Conservation (phyloP, 1,140 invertebrate genomes). For the Hyles vespertilio region DNA sequence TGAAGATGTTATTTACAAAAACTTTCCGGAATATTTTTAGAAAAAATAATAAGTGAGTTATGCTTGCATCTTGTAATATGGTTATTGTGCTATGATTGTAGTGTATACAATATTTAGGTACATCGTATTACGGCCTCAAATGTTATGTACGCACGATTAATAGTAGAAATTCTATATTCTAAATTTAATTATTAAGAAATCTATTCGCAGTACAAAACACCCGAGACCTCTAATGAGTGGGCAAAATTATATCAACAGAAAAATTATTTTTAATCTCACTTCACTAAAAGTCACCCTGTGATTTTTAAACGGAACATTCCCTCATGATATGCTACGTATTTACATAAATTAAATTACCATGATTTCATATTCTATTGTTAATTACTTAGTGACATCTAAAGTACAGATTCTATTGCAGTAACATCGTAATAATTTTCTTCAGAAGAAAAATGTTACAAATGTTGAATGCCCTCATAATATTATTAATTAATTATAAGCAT, state of each 20-base stretch:
- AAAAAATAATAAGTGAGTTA: conserved; percentile 17
- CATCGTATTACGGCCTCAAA: no score
- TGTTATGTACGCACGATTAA: neutral
- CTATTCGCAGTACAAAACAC: conserved; percentile 8
- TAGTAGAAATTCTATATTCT: neutral
- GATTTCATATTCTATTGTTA: no score
- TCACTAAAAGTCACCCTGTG: conserved; percentile 44
- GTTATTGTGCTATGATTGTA: conserved; percentile 27
- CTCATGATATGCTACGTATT: conserved; percentile 40
- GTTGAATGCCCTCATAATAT: no score
- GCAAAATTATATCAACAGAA: conserved; percentile 10
- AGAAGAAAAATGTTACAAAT: no score
- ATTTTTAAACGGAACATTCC: conserved; percentile 32
- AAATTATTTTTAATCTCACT: conserved; percentile 40
- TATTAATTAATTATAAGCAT: no score
- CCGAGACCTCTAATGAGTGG: conserved; percentile 7
- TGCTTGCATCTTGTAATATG: conserved; percentile 10
- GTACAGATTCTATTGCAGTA: no score
- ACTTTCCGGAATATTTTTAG: conserved; percentile 17
- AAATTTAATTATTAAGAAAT: neutral
- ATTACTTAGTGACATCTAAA: no score
- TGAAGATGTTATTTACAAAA: conserved; percentile 10
- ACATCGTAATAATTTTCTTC: no score
- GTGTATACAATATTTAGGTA: conserved; percentile 18
- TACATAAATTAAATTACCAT: conserved; percentile 29